A percentile compares a stretch with the other conserved stretches of the same genome.
These are phyloP conservation scores for Phthorimaea operculella DNA, from an alignment of 1,140 invertebrate genomes.

Conservation along the genomic window DNA sequence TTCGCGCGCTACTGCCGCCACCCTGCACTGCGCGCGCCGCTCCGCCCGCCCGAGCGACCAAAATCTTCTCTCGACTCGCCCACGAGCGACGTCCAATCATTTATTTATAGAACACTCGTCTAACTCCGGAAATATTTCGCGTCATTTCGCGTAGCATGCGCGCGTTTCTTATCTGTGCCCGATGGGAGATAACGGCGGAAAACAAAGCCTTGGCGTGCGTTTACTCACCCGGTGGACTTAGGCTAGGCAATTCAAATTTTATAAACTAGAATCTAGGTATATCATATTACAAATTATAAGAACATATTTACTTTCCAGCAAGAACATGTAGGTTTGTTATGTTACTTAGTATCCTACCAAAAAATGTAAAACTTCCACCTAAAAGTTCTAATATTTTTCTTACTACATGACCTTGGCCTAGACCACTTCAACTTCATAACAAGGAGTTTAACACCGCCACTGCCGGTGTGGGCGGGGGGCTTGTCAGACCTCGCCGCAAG, in stretches of 20 bases:
- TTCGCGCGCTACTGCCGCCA: slow-evolving; percentile 35
- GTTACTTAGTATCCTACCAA: too few species aligned
- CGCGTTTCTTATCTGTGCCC: slow-evolving; percentile 46
- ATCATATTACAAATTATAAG: too few species aligned
- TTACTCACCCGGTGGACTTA: background rate
- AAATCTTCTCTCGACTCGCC: slow-evolving; percentile 47
- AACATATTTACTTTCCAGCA: too few species aligned
- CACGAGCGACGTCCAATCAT: slow-evolving; percentile 58
- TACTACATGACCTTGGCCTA: background rate
- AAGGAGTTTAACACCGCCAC: too few species aligned
- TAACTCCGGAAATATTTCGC: slow-evolving; percentile 67
- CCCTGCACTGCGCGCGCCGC: slow-evolving; percentile 19
- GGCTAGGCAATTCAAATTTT: too few species aligned
- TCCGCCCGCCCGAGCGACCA: slow-evolving; percentile 40
- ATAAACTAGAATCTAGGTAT: too few species aligned
- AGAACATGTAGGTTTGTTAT: too few species aligned
- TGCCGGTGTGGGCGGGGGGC: slow-evolving; percentile 40
- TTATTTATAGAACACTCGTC: slow-evolving; percentile 65
- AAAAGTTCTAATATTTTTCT: too few species aligned
- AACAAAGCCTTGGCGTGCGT: slow-evolving; percentile 17
- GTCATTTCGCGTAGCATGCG: slow-evolving; percentile 60
- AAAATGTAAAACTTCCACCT: too few species aligned
- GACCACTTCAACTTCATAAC: background rate
- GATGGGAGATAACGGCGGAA: slow-evolving; percentile 25
- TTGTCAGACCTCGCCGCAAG: slow-evolving; percentile 57